phyloP scores from a whole-genome alignment of 2,797 vertebrate genomes.

The Onychomys arenicola region DNA sequence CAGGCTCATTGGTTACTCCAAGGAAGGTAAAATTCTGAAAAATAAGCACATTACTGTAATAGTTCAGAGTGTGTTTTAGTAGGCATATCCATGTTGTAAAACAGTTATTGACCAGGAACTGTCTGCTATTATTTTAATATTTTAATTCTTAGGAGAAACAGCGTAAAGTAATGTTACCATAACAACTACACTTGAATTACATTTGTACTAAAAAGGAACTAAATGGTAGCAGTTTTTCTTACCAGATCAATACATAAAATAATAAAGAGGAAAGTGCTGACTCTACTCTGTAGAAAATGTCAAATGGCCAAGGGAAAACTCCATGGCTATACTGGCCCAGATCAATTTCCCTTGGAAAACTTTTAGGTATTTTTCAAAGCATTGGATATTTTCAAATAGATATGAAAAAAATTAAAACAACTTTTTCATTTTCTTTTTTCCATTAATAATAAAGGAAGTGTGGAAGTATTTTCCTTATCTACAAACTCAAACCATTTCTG shows the following conservation, averaged over 20 bases:
- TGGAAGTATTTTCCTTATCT: background rate
- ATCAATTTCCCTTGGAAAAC: background rate
- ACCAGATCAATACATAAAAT: background rate
- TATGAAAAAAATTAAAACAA: background rate
- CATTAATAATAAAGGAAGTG: background rate
- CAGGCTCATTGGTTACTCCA: conserved; percentile 79
- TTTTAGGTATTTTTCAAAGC: conserved; percentile 21
- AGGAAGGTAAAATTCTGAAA: conserved; percentile 90
- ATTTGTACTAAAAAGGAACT: conserved; percentile 19
- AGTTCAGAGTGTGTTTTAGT: conserved; percentile 55
- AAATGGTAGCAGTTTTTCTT: background rate
- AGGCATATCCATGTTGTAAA: conserved; percentile 57
- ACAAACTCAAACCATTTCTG: background rate
- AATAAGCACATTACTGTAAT: conserved; percentile 63
- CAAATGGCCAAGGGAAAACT: background rate
- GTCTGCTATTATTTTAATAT: background rate
- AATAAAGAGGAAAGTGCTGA: background rate
- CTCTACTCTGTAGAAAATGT: background rate
- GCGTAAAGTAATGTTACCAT: background rate
- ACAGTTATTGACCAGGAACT: conserved; percentile 36
- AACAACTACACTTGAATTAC: conserved; percentile 64
- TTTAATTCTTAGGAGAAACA: conserved; percentile 39
- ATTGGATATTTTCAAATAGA: background rate
- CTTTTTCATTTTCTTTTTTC: background rate
- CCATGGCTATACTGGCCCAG: no score